These are phyloP conservation scores for Tinea trinotella DNA, from an alignment of 2,888 invertebrate genomes.

Conservation along the genomic window DNA sequence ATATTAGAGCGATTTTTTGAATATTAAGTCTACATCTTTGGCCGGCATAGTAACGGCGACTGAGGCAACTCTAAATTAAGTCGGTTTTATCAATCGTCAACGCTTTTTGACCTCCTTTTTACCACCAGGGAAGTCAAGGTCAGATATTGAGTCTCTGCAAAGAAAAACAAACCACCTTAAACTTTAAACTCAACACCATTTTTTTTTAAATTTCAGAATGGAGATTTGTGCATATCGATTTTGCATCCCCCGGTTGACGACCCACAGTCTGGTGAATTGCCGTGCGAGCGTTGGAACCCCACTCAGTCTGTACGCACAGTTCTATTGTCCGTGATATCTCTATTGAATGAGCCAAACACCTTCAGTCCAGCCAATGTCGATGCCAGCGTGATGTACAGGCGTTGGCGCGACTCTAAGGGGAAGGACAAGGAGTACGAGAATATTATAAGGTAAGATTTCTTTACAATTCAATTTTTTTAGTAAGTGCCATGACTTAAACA, in stretches of 20 bases:
- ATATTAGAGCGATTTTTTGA: no score
- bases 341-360: slow-evolving; percentile 99
- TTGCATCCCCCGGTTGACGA: slow-evolving; percentile 99
- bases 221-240: slow-evolving; percentile 99
- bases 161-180: no score
- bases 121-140: no score
- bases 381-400: slow-evolving; percentile 99
- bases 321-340: slow-evolving; percentile 96
- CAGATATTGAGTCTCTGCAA: no score
- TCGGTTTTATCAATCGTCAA: no score
- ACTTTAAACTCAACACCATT: no score
- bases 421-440: slow-evolving; percentile 99
- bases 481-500: no score
- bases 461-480: no score
- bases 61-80: no score
- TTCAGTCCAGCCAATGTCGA: slow-evolving; percentile 99
- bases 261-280: slow-evolving; percentile 98
- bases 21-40: no score
- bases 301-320: slow-evolving; percentile 99
- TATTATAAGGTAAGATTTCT: slow-evolving; percentile 87
- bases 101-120: no score
- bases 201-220: slow-evolving; percentile 80
- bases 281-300: slow-evolving; percentile 99
- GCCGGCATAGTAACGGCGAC: no score
- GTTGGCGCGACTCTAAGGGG: slow-evolving; percentile 98